These are phyloP conservation scores for Phaethornis superciliosus DNA, from an alignment of 2,113 vertebrate genomes.

Conservation along the genomic window DNA sequence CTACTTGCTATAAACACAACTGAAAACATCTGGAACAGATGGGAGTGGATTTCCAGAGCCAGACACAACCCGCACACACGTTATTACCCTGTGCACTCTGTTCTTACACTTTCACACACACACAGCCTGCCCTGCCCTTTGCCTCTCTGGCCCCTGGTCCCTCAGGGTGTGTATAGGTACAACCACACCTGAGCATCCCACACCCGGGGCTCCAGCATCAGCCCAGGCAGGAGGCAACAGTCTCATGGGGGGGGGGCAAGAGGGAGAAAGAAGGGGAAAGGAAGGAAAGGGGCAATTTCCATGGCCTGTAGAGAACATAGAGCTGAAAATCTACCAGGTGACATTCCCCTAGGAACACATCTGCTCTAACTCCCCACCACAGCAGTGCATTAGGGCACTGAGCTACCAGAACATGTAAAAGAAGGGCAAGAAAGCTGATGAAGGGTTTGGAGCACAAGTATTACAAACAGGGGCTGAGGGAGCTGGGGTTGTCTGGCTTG, in stretches of 20 bases:
- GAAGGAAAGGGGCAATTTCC: neutral
- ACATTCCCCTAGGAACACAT: fast-evolving
- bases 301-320: neutral
- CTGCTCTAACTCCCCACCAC: fast-evolving
- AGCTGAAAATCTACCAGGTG: neutral
- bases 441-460: too few relatives aligned
- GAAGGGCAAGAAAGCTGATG: too few relatives aligned
- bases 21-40: conserved; percentile 52
- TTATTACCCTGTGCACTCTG: neutral
- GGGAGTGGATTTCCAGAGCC: neutral
- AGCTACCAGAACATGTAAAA: too few relatives aligned
- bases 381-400: neutral
- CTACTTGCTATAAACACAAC: conserved; percentile 56
- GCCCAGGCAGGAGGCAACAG: fast-evolving
- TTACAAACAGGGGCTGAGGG: too few relatives aligned
- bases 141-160: neutral
- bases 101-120: neutral
- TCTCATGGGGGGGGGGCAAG: fast-evolving
- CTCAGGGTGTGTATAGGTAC: fast-evolving
- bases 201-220: fast-evolving
- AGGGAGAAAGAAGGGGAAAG: neutral
- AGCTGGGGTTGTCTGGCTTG: too few relatives aligned
- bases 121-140: fast-evolving
- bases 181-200: neutral
- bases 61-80: neutral